Conservation (phyloP, 2,797 vertebrate species). For the Australoheros facetus region DNA sequence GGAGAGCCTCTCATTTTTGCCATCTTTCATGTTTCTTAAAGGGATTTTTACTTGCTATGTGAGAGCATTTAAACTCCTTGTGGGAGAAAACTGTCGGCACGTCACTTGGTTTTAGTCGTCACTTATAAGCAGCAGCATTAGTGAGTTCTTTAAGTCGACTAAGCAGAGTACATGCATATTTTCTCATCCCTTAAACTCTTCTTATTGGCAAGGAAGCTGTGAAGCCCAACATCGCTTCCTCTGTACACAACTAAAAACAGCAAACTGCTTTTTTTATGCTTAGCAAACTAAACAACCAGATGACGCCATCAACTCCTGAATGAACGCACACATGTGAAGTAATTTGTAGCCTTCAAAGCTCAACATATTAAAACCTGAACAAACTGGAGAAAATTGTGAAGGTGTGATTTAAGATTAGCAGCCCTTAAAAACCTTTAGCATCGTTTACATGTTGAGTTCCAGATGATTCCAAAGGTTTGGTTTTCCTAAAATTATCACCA, state of each 20-base stretch:
- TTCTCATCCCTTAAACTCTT: not conserved
- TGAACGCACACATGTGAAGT: not conserved
- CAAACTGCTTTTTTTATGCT: not conserved
- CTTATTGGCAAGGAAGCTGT: not conserved
- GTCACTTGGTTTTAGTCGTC: not conserved
- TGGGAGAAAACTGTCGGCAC: not conserved
- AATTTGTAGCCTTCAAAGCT: not conserved
- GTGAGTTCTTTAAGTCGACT: not conserved
- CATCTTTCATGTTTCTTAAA: not conserved
- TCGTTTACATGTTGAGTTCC: not conserved
- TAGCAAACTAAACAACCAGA: not conserved
- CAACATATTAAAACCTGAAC: not conserved
- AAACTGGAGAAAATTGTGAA: not conserved
- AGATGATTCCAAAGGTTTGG: not conserved
- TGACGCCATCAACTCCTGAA: not conserved
- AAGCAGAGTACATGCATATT: not conserved
- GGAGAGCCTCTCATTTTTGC: not conserved
- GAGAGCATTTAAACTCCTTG: not conserved
- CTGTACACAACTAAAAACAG: not conserved
- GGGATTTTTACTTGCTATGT: not conserved
- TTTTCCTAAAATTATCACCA: not conserved
- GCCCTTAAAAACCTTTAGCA: not conserved
- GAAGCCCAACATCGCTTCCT: not conserved
- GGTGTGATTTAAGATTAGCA: not conserved
- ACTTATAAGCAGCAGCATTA: not conserved